Percentiles rank a stretch among this genome's conserved stretches.
Evolutionary conservation across 1,140 invertebrate species (phyloP).

Genomic region (Andricus grossulariae): DNA sequence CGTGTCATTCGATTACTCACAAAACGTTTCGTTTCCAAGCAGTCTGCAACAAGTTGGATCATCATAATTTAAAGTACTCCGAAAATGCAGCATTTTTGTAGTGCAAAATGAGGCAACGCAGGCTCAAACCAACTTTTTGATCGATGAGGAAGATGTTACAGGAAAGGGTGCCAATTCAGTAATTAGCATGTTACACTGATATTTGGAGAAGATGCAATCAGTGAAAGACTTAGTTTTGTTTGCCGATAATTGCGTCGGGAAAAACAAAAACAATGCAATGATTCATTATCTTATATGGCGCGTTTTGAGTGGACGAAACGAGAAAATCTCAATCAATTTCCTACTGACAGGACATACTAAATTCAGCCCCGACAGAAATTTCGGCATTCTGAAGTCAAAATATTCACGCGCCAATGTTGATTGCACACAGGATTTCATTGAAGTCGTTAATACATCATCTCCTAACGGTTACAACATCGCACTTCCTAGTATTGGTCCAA

Average conservation of each 20-base stretch:
- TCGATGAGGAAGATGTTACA: background rate
- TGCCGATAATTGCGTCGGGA: background rate
- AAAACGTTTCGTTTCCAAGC: background rate
- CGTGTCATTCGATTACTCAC: background rate
- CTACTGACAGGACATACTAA: no score
- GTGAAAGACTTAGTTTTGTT: background rate
- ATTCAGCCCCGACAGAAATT: background rate
- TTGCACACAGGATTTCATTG: background rate
- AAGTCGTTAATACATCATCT: no score
- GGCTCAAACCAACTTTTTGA: no score
- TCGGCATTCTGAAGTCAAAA: background rate
- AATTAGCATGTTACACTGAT: no score
- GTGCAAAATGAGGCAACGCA: background rate
- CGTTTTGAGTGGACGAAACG: background rate
- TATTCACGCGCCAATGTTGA: slow-evolving; percentile 1
- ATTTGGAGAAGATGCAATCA: no score
- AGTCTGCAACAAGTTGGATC: slow-evolving; percentile 24
- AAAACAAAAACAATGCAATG: slow-evolving; percentile 7
- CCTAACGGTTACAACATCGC: background rate
- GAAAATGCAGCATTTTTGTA: slow-evolving; percentile 17
- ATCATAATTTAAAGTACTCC: background rate
- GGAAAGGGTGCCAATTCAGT: no score
- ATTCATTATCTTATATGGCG: no score
- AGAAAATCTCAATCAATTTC: background rate
- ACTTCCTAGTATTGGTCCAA: background rate